Conservation (phyloP, 2,888 invertebrate genomes). For the Minunthozetes semirufus region DNA sequence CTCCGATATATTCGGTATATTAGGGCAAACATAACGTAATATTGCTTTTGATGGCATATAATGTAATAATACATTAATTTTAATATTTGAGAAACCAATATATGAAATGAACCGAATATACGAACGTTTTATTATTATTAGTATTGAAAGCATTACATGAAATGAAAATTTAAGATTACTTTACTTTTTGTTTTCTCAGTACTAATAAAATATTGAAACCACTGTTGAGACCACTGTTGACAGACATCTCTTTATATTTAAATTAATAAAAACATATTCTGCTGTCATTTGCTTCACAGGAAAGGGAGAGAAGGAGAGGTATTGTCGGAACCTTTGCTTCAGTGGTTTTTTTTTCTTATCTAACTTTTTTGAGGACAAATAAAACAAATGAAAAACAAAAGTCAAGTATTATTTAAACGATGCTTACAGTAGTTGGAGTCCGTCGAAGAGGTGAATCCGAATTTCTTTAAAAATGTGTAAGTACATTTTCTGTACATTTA, state of each 20-base stretch:
- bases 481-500: not conserved
- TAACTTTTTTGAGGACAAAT: not conserved
- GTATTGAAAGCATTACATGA: conserved; percentile 1
- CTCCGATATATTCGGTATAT: not conserved
- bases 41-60: not conserved
- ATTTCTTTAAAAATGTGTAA: too few species aligned
- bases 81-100: conserved; percentile 4
- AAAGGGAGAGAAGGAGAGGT: not conserved
- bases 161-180: not conserved
- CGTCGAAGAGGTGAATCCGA: too few species aligned
- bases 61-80: not conserved
- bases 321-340: not conserved
- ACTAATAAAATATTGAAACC: not conserved
- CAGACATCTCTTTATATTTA: not conserved
- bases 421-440: not conserved
- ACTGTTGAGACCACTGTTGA: not conserved
- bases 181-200: not conserved
- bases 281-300: not conserved
- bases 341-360: not conserved
- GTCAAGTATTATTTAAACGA: not conserved
- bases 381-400: not conserved
- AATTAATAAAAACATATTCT: not conserved
- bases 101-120: not conserved
- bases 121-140: not conserved
- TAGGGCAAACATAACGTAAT: not conserved